Base-by-base conservation (phyloP, 2,797 vertebrate genomes). In the Melanotaenia maccullochi region DNA sequence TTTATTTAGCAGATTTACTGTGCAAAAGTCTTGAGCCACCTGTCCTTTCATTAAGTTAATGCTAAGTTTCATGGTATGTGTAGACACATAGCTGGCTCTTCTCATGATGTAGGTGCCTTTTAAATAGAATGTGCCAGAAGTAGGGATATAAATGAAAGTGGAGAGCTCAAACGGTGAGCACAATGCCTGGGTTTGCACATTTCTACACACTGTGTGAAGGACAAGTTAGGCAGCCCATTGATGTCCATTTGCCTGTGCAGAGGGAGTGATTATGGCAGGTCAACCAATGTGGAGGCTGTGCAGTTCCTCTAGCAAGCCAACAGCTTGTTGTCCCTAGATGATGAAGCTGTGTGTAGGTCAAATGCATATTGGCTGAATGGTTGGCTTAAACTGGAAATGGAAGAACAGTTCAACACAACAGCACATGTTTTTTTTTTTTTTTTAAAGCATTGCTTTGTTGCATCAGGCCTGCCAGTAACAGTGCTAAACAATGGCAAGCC, bases 191-290 rank as follows among this genome's bases (percentile, higher is more conserved):
- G 47, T 49, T 49, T 49, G 47, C 47, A 49, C 47, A 49, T 22
- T 49, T 49, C 44, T 11, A 49, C n/a, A 49, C 47, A 49, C 47
- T 49, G 47, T 49, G 47, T 49, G 47, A 49, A 49, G 47, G 47
- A 22, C 47, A 4, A 22, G 47, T 49, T 49, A 22, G n/a, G 47
- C 9, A 9, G n/a, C 47, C 47, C 47, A 49, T n/a, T 11, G 47
- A 49, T 49, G 47, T 49, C n/a, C 47, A 49, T 49, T 49, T 49
- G 47, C n/a, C 47, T 49, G 47, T 49, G n/a, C 47, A 49, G 47
- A 49, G 47, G 47, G 47, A 49, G 47, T 49, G 47, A 49, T 49
- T 49, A 49, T 49, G 47, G 47, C n/a, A 49, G 47, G 47, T 49
- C 47, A 49, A 22, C 47, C 47, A 49, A 49, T 49, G n/a, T 12